These are phyloP conservation scores for Acanthurus lineatus DNA, from an alignment of 2,797 vertebrate species.

Conservation along the genomic window DNA sequence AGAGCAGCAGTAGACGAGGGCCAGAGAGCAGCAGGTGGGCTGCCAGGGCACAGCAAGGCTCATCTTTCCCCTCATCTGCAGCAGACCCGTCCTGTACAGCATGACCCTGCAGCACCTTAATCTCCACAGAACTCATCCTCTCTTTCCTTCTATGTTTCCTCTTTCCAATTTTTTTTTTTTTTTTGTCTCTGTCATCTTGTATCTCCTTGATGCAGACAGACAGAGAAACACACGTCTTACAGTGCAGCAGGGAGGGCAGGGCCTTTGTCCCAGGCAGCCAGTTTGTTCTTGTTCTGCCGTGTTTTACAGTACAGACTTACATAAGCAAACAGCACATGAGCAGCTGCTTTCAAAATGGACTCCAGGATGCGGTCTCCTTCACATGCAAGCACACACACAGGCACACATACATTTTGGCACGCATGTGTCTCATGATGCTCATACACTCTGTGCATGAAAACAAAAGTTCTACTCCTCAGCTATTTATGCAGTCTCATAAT, in stretches of 20 bases:
- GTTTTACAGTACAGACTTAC: conserved; percentile 69
- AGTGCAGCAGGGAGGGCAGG: conserved; percentile 56
- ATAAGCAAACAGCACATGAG: conserved; percentile 68
- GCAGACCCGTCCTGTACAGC: conserved; percentile 36
- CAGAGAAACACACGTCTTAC: conserved; percentile 36
- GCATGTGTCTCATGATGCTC: conserved; percentile 20
- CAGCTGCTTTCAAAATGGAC: conserved; percentile 63
- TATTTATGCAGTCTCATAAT: conserved; percentile 23
- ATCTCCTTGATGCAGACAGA: conserved; percentile 39
- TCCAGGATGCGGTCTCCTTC: conserved; percentile 47
- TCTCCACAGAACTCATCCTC: conserved; percentile 23
- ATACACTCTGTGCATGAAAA: background rate
- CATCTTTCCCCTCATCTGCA: conserved; percentile 61
- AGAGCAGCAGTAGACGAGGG: conserved; percentile 52
- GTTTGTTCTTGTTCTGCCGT: conserved; percentile 67
- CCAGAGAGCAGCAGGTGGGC: conserved; percentile 70
- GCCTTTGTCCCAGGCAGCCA: conserved; percentile 56
- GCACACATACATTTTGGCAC: conserved; percentile 12
- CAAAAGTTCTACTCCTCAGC: conserved; percentile 14
- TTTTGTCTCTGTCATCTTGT: conserved; percentile 21
- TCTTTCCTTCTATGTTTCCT: conserved; percentile 14
- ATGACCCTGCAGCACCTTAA: conserved; percentile 26
- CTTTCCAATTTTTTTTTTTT: conserved; percentile 3
- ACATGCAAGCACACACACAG: conserved; percentile 37
- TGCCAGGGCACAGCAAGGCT: conserved; percentile 52